Conservation (phyloP, 23 tunicate species). For the Trididemnum nubilum region DNA sequence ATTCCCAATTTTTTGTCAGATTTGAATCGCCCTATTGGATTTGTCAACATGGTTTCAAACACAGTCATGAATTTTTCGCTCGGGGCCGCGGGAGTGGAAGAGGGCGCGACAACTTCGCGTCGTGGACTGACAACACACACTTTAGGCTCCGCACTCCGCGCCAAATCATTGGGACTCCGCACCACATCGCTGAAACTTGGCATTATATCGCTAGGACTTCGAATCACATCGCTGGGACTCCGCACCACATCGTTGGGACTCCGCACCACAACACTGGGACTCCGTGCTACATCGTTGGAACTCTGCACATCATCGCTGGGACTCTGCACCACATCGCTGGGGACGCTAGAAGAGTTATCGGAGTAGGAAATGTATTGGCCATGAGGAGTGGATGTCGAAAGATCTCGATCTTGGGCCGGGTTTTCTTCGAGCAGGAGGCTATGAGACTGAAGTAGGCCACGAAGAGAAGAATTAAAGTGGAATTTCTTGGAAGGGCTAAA, state of each 20-base stretch:
- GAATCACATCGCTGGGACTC: neutral
- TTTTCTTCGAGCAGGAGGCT: neutral
- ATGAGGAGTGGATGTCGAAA: no score
- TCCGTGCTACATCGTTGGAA: neutral
- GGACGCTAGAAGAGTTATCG: neutral
- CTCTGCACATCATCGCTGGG: neutral
- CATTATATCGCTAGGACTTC: neutral
- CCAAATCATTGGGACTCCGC: neutral
- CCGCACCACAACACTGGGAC: neutral
- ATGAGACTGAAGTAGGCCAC: neutral
- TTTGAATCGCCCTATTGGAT: neutral
- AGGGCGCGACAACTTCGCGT: neutral
- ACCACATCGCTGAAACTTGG: no score
- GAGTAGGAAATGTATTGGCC: no score
- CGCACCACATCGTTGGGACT: neutral
- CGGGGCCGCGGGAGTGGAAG: neutral
- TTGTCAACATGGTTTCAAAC: slow-evolving; percentile 14
- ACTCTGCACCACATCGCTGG: neutral
- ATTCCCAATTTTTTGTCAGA: neutral
- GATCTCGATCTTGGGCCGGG: neutral
- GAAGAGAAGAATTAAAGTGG: neutral
- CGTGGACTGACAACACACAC: slow-evolving; percentile 24
- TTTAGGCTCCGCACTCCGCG: neutral
- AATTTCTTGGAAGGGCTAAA: slow-evolving; percentile 30
- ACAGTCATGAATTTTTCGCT: slow-evolving; percentile 13